Evolutionary conservation across 2,113 vertebrate genomes (phyloP).

Genomic region (Ciconia maguari): DNA sequence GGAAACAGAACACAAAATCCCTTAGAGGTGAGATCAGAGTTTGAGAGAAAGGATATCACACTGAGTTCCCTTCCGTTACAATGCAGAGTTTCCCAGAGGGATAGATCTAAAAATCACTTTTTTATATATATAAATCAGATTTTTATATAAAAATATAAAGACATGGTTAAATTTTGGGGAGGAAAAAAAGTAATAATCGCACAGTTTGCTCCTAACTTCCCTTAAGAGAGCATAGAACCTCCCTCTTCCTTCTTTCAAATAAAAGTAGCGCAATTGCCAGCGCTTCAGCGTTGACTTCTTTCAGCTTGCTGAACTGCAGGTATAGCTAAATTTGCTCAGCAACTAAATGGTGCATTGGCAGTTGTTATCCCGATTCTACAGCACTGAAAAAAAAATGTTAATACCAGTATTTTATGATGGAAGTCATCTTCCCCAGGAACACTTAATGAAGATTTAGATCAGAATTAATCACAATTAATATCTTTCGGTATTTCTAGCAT

Average conservation of each 20-base stretch:
- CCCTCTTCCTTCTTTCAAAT: not conserved
- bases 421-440: not conserved
- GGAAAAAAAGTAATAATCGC: no score
- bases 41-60: not conserved
- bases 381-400: not conserved
- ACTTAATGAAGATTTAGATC: not conserved
- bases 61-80: not conserved
- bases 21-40: not conserved
- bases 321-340: not conserved
- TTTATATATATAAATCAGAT: no score
- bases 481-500: not conserved
- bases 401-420: not conserved
- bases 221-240: rapidly evolving
- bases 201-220: not conserved
- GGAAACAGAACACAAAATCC: slow-evolving; percentile 66
- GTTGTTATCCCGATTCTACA: not conserved
- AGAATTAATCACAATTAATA: not conserved
- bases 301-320: not conserved
- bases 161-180: not conserved
- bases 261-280: not conserved
- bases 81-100: not conserved
- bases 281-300: no score
- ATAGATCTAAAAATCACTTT: not conserved
- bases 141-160: no score
- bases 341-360: rapidly evolving